These are phyloP conservation scores for Pollenia amentaria DNA, from an alignment of 2,888 invertebrate genomes.

Conservation along the genomic window DNA sequence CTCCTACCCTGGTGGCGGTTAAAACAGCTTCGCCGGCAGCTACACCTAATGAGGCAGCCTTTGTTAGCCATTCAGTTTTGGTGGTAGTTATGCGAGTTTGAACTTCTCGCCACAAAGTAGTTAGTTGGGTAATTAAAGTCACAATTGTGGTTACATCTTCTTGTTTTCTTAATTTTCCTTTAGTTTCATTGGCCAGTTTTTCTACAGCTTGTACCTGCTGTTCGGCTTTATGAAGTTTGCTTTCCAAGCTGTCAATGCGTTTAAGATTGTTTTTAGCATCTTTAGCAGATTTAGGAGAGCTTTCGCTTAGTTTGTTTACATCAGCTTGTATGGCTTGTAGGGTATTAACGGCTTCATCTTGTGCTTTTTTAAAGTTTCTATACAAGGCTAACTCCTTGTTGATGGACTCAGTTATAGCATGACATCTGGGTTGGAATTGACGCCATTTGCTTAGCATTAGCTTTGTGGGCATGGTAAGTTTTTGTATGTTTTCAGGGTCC, in stretches of 20 bases:
- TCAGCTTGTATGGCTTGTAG: conserved; percentile 90
- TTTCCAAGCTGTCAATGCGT: conserved; percentile 85
- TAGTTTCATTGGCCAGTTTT: conserved; percentile 86
- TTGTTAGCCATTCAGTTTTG: conserved; percentile 83
- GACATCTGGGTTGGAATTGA: conserved; percentile 87
- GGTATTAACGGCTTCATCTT: conserved; percentile 89
- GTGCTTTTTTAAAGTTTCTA: conserved; percentile 89
- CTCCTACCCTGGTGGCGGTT: conserved; percentile 91
- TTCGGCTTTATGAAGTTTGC: conserved; percentile 86
- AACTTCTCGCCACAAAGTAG: conserved; percentile 87
- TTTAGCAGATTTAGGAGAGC: conserved; percentile 79
- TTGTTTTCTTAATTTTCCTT: conserved; percentile 86
- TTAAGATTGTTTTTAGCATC: conserved; percentile 78
- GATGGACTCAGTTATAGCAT: conserved; percentile 86
- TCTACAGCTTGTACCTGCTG: conserved; percentile 86
- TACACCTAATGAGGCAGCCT: conserved; percentile 78
- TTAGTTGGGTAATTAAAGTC: conserved; percentile 88
- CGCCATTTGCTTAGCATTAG: conserved; percentile 88
- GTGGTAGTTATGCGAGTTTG: conserved; percentile 85
- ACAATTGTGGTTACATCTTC: conserved; percentile 86
- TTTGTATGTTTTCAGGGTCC: conserved; percentile 89
- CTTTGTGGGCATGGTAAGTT: conserved; percentile 87
- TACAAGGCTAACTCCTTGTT: conserved; percentile 87
- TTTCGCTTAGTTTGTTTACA: conserved; percentile 88
- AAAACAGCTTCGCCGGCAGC: conserved; percentile 87